Evolutionary conservation across 2,888 invertebrate genomes (phyloP).

Genomic region (Germaria angustata): DNA sequence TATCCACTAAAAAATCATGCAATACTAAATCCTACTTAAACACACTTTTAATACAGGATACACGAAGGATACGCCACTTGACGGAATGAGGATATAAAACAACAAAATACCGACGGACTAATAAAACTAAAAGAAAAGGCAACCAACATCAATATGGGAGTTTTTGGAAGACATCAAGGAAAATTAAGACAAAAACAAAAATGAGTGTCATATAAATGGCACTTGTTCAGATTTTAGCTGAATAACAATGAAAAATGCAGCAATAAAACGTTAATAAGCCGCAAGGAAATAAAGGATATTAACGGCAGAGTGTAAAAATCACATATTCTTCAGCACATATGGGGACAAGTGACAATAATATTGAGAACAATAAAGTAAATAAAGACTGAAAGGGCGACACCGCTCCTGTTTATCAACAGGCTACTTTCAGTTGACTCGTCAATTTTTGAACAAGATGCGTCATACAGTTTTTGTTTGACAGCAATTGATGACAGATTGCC

Average conservation of each 20-base stretch:
- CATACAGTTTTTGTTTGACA: too few relatives aligned
- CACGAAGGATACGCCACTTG: conserved; percentile 60
- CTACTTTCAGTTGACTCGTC: too few relatives aligned
- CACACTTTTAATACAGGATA: conserved; percentile 62
- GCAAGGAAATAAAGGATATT: conserved; percentile 4
- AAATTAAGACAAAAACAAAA: too few relatives aligned
- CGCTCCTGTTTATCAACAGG: too few relatives aligned
- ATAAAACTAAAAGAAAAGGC: conserved; percentile 21
- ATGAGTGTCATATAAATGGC: conserved; percentile 43
- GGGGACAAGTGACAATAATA: too few relatives aligned
- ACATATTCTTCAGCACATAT: background rate
- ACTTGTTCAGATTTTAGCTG: conserved; percentile 45
- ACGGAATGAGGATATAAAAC: conserved; percentile 60
- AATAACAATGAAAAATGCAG: conserved; percentile 17
- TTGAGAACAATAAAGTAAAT: too few relatives aligned
- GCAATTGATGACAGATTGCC: too few relatives aligned
- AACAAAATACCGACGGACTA: conserved; percentile 53
- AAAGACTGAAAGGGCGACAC: too few relatives aligned
- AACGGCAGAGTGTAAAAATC: background rate
- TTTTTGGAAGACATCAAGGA: too few relatives aligned
- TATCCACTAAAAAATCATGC: conserved; percentile 52
- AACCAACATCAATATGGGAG: background rate
- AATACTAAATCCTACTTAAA: conserved; percentile 60
- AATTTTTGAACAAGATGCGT: too few relatives aligned
- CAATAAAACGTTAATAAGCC: conserved; percentile 42